phyloP scores from a whole-genome alignment of 2,113 vertebrate genomes.

The Pelvicachromis taeniatus region DNA sequence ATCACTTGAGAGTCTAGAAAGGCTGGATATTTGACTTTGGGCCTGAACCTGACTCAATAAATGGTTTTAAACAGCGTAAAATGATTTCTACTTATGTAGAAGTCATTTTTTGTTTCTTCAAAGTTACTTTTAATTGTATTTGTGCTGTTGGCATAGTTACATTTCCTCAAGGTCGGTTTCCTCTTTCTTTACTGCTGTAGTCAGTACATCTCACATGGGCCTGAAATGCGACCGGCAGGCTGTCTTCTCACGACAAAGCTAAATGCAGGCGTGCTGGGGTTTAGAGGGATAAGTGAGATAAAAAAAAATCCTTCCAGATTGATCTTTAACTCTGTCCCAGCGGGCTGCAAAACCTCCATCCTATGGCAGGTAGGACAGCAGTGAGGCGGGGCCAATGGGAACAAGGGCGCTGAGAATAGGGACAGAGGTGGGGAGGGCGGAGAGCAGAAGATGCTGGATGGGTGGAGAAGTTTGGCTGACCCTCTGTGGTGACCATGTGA shows the following conservation, averaged over 20 bases:
- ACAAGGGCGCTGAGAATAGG: not conserved
- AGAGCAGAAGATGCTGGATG: not conserved
- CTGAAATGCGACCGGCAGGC: not conserved
- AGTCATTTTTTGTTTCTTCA: not conserved
- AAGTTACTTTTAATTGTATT: not conserved
- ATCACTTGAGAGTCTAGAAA: not conserved
- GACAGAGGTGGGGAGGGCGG: not conserved
- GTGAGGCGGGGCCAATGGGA: not conserved
- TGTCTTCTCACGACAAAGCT: not conserved
- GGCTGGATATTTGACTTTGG: not conserved
- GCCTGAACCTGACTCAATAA: not conserved
- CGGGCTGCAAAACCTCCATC: not conserved
- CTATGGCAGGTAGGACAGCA: not conserved
- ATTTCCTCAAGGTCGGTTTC: not conserved
- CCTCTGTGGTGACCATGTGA: constrained; percentile 40
- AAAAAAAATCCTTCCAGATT: constrained; percentile 33
- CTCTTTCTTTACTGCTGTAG: no score
- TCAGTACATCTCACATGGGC: constrained; percentile 48
- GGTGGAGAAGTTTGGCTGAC: constrained; percentile 16
- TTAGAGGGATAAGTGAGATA: constrained; percentile 48
- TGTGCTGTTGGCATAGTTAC: not conserved
- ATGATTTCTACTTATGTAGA: not conserved
- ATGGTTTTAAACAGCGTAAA: not conserved
- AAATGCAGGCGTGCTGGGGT: constrained; percentile 4
- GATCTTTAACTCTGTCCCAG: constrained; percentile 39